phyloP scores from a whole-genome alignment of 53 echinoderm and acorn worm genomes.

The Paelopatides confundens region DNA sequence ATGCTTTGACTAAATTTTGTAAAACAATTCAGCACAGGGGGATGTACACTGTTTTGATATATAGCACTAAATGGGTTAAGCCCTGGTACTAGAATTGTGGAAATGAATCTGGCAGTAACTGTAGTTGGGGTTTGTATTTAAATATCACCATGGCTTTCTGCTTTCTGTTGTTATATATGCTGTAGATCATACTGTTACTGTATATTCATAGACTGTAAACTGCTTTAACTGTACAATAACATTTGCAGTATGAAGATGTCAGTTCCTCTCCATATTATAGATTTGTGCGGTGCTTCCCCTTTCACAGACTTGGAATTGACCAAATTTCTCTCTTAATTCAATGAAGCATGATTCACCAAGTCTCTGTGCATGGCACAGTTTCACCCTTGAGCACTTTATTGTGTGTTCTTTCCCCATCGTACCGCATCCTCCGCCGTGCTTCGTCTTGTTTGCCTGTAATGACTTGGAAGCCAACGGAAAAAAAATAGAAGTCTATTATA shows the following conservation, averaged over 20 bases:
- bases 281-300: conserved; percentile 16
- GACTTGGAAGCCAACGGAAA: conserved; percentile 19
- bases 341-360: conserved; percentile 42
- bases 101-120: too few relatives aligned
- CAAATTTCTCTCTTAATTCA: conserved; percentile 29
- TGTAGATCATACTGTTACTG: too few relatives aligned
- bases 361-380: conserved; percentile 39
- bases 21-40: too few relatives aligned
- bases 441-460: conserved; percentile 23
- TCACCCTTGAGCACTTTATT: conserved; percentile 43
- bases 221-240: too few relatives aligned
- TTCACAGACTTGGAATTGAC: not conserved
- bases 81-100: too few relatives aligned
- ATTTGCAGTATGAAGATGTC: not conserved
- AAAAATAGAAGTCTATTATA: conserved; percentile 34
- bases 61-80: too few relatives aligned
- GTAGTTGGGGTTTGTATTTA: too few relatives aligned
- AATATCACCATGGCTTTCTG: too few relatives aligned
- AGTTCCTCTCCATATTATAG: not conserved
- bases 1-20: too few relatives aligned
- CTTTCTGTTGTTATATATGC: too few relatives aligned
- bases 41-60: too few relatives aligned
- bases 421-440: conserved; percentile 10
- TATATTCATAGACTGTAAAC: too few relatives aligned
- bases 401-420: conserved; percentile 8